phyloP scores from a whole-genome alignment of 35 echinoderm and acorn worm genomes.

The Hemicentrotus pulcherrimus region DNA sequence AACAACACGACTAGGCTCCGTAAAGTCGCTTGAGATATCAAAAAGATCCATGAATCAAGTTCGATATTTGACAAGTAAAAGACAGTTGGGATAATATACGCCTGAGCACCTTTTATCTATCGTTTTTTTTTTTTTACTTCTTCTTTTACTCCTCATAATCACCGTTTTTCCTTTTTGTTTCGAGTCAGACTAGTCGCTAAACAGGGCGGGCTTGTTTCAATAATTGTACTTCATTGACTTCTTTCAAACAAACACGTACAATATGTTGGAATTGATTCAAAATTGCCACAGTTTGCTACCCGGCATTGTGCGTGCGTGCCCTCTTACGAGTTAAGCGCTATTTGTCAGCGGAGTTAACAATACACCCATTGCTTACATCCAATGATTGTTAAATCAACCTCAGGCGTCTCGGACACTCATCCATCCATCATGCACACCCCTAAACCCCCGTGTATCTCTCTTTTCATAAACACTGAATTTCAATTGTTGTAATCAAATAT shows the following conservation, averaged over 20 bases:
- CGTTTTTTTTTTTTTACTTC: neutral
- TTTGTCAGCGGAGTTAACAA: conserved; percentile 28
- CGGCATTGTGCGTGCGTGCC: neutral
- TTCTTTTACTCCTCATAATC: neutral
- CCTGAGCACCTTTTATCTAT: conserved; percentile 23
- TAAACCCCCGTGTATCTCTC: neutral
- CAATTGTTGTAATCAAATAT: conserved; percentile 41
- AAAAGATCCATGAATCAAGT: conserved; percentile 39
- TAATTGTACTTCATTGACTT: conserved; percentile 40
- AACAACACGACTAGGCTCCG: neutral
- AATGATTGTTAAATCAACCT: neutral
- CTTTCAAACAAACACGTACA: conserved; percentile 31
- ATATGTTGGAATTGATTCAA: conserved; percentile 37
- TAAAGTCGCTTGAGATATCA: conserved; percentile 29
- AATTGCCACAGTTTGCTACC: neutral
- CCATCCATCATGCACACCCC: neutral
- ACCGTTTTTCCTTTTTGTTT: neutral
- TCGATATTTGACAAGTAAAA: conserved; percentile 36
- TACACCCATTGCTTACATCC: neutral
- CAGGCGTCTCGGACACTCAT: neutral
- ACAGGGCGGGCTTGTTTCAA: conserved; percentile 45
- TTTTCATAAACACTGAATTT: conserved; percentile 28
- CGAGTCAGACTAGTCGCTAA: neutral
- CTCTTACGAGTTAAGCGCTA: neutral
- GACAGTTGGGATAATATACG: conserved; percentile 28